Conservation (phyloP, 2,113 vertebrate species). For the Calyptomena viridis region DNA sequence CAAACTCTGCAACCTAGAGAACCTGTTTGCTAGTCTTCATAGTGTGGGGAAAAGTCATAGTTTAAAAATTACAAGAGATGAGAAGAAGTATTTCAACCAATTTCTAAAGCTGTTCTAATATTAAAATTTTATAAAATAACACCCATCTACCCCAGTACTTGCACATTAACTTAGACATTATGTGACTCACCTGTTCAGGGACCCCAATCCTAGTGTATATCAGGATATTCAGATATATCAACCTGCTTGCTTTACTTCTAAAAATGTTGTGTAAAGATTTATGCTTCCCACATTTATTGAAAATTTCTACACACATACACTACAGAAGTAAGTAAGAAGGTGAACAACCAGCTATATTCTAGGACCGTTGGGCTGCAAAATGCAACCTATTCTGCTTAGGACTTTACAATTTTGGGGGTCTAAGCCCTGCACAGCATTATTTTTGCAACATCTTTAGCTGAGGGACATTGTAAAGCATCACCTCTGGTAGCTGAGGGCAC, state of each 20-base stretch:
- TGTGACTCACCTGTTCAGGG: background rate
- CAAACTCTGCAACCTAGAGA: background rate
- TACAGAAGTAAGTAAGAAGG: background rate
- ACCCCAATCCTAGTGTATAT: background rate
- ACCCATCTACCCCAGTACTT: background rate
- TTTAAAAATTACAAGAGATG: background rate
- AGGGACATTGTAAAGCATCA: fast-evolving
- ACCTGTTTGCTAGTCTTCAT: background rate
- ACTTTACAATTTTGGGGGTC: background rate
- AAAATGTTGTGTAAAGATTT: background rate
- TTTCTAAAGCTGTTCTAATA: background rate
- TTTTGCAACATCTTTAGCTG: background rate
- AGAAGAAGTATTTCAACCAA: background rate
- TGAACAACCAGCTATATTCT: background rate
- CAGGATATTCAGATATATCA: background rate
- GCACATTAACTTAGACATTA: fast-evolving
- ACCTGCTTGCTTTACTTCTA: background rate
- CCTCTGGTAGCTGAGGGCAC: background rate
- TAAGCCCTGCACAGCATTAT: background rate
- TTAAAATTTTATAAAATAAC: background rate
- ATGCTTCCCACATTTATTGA: background rate
- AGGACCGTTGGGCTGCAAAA: background rate
- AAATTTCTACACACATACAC: background rate
- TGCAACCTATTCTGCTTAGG: background rate
- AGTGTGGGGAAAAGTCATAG: background rate